Base-by-base conservation (phyloP, 2,113 vertebrate genomes). In the Chrysemys picta region DNA sequence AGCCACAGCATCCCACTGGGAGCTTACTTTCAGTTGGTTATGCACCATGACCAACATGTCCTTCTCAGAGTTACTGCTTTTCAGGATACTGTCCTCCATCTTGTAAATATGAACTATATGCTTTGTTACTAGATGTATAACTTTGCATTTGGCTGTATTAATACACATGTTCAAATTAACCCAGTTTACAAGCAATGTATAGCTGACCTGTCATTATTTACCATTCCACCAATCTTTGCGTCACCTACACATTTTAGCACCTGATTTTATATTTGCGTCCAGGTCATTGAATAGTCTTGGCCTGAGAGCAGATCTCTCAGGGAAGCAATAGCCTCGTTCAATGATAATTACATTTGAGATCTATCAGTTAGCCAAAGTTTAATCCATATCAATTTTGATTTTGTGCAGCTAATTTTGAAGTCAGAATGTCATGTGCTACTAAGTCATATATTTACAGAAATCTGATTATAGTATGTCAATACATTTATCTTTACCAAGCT, bases 381-480 rank as follows among this genome's bases (percentile, higher is more conserved):
- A 82, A 89, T 2, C 52, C 76, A 82, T 82, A 62, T 94, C 89
- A 95, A 29, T 94, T 92, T 42, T 80, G 12, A 62, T 62, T 62
- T 35, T 62, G 12, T 62, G 31, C 29, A 62, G 52, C 49, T 95
- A 84, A 86, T 95, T 95, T 91, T 93, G 89, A 88, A 94, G 80
- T 45, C 56, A 92, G 78, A 93, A 84, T 94, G 91, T 92, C 96
- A 94, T 86, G 76, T 80, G 90, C 84, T 78, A 89, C 22, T 83
- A 91, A 86, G 59, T 93, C 25, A 4, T 54, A 42, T 90, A 85
- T 95, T 97, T 95, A 53, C 82, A 19, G 82, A 91, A 91, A 92
- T 89, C 38, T 86, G 76, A 90, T 80, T 91, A 57, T 85, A 79
- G 87, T 52, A 75, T 25, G 5, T 57, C 54, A 96, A 81, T 62